Evolutionary conservation across 2,888 invertebrate species (phyloP), one percentile per base, ranked within the genome.

Genomic region (Hypercompe scribonia): DNA sequence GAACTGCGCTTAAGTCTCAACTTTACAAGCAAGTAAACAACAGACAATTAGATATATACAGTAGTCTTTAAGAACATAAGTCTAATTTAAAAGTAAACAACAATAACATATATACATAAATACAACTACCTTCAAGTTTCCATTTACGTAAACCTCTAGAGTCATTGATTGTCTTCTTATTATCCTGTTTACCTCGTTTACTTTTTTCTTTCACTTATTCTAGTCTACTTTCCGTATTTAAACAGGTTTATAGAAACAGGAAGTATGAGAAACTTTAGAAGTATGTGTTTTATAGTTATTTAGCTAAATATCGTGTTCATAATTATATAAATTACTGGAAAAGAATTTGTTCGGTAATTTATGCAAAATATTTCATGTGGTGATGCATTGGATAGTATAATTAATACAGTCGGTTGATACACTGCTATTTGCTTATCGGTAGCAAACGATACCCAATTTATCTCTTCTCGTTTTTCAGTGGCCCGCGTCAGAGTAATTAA

Each of bases 171-270:
- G 91, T 89, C 90, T 90, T 91, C 90, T 88, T 70, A 3, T 89
- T 90, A 91, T 91, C 92, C 91, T 92, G 93, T 90, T 93, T 85
- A 81, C 93, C 93, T 93, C 91, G 91, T 4, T 39, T 75, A 81
- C 76, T 78, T 87, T 91, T 91, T 91, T 91, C 90, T 91, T 89
- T 90, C 87, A 86, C 89, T 61, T 83, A 72, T 78, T 79, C 75
- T 72, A 81, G 77, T 86, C 84, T 82, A 84, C 91, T 90, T 92
- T 91, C 91, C 91, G 89, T 81, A 72, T 89, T 86, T 72, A 72
- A 87, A 87, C 89, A 78, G 77, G 89, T 87, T 87, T 81, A 68
- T 80, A 76, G 73, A 77, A 86, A 82, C 85, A 84, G 86, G 87
- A 86, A 85, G 78, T 85, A 73, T 83, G 74, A 78, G 75, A 77